A percentile compares a stretch with the other conserved stretches of the same genome.
Conservation (phyloP, 2,888 invertebrate genomes). For the Hoplodrina ambigua region DNA sequence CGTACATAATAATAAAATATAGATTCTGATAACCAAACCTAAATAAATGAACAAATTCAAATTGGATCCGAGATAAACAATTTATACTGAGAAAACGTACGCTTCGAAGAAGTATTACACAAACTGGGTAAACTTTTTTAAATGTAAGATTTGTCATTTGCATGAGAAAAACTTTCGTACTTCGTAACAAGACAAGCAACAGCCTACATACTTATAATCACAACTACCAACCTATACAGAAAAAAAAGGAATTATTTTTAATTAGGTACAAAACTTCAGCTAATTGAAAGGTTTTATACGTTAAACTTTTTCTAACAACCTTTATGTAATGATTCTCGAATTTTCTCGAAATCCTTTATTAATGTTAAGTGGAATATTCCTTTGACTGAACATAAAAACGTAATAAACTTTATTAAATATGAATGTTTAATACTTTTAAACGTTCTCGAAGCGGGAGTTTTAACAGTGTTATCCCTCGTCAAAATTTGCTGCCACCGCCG, state of each 20-base stretch:
- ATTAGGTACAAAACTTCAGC: conserved; percentile 26
- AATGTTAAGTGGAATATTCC: conserved; percentile 41
- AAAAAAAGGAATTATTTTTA: conserved; percentile 16
- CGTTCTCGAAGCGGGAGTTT: conserved; percentile 61
- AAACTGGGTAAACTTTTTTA: conserved; percentile 41
- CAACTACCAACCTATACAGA: conserved; percentile 17
- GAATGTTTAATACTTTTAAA: conserved; percentile 66
- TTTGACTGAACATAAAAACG: conserved; percentile 56
- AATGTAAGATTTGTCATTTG: conserved; percentile 55
- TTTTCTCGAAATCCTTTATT: conserved; percentile 45
- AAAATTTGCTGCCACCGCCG: conserved; percentile 56
- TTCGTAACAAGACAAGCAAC: conserved; percentile 35
- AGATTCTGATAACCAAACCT: neutral
- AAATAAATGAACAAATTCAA: conserved; percentile 32
- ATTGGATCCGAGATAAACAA: conserved; percentile 41
- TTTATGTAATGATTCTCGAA: conserved; percentile 35
- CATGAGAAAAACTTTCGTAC: conserved; percentile 45
- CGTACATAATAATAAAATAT: neutral
- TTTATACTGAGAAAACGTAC: conserved; percentile 34
- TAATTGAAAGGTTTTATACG: conserved; percentile 37
- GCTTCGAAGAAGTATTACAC: conserved; percentile 39
- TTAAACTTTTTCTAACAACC: conserved; percentile 24
- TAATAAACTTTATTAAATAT: conserved; percentile 65
- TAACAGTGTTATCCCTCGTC: conserved; percentile 67
- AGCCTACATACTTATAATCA: conserved; percentile 16